Evolutionary conservation across 2,888 invertebrate species (phyloP), one percentile per base, ranked within the genome.

Genomic region (Amiota mariae): DNA sequence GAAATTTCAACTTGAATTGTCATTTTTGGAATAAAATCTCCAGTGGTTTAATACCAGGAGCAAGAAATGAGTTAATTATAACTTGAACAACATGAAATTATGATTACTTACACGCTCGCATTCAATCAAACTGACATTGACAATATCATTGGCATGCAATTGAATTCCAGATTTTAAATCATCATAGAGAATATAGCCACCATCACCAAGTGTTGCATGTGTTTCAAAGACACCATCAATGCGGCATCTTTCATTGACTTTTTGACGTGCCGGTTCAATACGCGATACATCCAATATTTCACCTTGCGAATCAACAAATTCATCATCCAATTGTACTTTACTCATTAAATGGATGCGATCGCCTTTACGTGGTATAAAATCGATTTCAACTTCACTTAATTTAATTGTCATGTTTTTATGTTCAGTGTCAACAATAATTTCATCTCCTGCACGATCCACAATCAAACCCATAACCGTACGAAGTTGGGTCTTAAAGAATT

Each of bases 81-180:
- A 36, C 24, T 8, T 57, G 20, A 15, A 59, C 0, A 12, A 59
- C 11, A 59, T 20, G 6, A 6, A 36, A 6, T 36, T 36, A 18
- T n/a, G n/a, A n/a, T 20, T n/a, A 46, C 47, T 46, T 15, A 20
- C 66, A 3, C 47, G 11, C 11, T 18, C 48, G 18, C 66, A 66
- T 48, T 15, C 66, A 48, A 66, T 66, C 36, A 66, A 12, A 48
- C 20, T 15, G 6, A 8, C 63, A 48, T 66, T 66, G 47, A 66
- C 48, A 48, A 48, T n/a, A n/a, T 64, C 46, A 48, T 13, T 13
- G 20, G 12, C 20, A 20, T 59, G 15, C 3, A 59, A 59, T 59
- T 10, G 11, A 11, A 18, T 4, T 8, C 59, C 59, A 18, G 11
- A 1, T 59, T n/a, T 10, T 1, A 15, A 15, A 15, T 18, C 15